Conservation (phyloP, 2,888 invertebrate genomes). For the Cheilosia scutellata region DNA sequence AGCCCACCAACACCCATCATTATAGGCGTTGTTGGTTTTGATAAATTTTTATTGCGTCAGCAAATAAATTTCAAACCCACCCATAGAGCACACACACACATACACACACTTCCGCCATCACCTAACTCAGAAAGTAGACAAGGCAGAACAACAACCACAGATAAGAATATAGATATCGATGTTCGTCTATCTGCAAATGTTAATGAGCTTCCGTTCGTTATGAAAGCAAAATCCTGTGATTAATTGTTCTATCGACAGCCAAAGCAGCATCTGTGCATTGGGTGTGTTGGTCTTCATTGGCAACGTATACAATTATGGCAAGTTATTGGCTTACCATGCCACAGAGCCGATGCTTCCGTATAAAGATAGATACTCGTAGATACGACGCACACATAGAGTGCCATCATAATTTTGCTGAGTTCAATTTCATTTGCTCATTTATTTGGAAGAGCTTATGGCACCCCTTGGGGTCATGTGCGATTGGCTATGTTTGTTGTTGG, state of each 20-base stretch:
- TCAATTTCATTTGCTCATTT: constrained; percentile 60
- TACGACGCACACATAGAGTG: neutral
- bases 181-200: constrained; percentile 31
- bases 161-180: neutral
- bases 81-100: constrained; percentile 11
- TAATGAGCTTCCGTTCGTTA: constrained; percentile 71
- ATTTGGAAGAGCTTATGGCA: constrained; percentile 35
- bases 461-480: neutral
- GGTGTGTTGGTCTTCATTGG: constrained; percentile 6
- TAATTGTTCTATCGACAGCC: constrained; percentile 68
- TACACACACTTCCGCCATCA: constrained; percentile 38
- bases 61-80: constrained; percentile 56
- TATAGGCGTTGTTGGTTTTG: constrained; percentile 22
- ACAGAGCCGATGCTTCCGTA: neutral
- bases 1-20: neutral
- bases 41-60: constrained; percentile 65
- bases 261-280: constrained; percentile 49
- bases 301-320: constrained; percentile 55
- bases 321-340: constrained; percentile 51
- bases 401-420: constrained; percentile 49
- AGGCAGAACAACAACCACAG: constrained; percentile 1
- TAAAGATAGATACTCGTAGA: neutral
- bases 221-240: constrained; percentile 65
- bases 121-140: constrained; percentile 10
- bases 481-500: neutral